Evolutionary conservation across 2,888 invertebrate genomes (phyloP).

Genomic region (Andrena haemorrhoa): DNA sequence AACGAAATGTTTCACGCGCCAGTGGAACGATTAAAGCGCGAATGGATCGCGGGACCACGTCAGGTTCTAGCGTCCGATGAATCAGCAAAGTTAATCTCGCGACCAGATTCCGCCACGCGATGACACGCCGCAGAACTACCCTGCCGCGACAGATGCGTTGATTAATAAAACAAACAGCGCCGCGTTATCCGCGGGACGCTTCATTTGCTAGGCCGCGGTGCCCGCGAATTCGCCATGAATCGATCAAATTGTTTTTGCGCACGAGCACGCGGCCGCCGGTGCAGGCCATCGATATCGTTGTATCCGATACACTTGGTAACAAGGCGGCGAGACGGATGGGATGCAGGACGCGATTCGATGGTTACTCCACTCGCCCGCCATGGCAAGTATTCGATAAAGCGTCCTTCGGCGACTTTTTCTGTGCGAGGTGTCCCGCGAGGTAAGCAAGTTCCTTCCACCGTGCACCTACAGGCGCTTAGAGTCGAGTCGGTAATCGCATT

Average conservation of each 20-base stretch:
- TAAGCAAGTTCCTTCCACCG: too few species aligned
- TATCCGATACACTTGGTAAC: conserved; percentile 13
- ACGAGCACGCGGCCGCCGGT: not conserved
- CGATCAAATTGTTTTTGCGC: conserved; percentile 47
- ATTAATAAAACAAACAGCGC: conserved; percentile 49
- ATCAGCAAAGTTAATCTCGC: conserved; percentile 56
- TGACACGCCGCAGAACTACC: conserved; percentile 48
- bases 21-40: conserved; percentile 51
- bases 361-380: too few species aligned
- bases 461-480: too few species aligned
- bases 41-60: conserved; percentile 3
- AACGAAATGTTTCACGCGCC: conserved; percentile 50
- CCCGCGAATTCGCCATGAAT: conserved; percentile 40
- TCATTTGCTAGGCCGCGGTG: conserved; percentile 9
- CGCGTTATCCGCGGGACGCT: conserved; percentile 41
- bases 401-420: too few species aligned
- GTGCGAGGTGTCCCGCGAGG: too few species aligned
- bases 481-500: not conserved
- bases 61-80: conserved; percentile 25
- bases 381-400: too few species aligned
- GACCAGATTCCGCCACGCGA: conserved; percentile 40
- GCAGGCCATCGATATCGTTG: not conserved
- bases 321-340: not conserved
- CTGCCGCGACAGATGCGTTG: conserved; percentile 36
- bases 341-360: not conserved